phyloP scores from a whole-genome alignment of 2,888 invertebrate genomes.

The Campopleginae sp. region DNA sequence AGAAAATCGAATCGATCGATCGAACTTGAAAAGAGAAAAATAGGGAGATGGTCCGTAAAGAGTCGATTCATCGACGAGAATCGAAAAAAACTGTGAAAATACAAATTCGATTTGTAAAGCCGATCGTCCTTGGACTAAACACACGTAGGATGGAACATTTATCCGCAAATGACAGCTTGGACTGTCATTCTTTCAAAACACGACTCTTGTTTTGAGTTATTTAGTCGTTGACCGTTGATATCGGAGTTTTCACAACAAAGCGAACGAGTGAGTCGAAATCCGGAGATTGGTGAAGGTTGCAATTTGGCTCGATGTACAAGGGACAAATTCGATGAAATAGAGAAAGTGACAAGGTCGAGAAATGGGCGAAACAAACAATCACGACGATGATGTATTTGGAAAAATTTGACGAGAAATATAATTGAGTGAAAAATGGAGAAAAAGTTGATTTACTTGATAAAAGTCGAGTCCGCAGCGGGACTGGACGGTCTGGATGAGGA shows the following conservation, averaged over 20 bases:
- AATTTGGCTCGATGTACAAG: not conserved
- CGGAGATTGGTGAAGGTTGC: not conserved
- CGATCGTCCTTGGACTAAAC: not conserved
- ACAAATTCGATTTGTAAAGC: not conserved
- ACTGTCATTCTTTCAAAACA: not conserved
- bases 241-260: not conserved
- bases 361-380: not conserved
- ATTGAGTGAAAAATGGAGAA: not conserved
- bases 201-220: not conserved
- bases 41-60: no score
- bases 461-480: constrained; percentile 82
- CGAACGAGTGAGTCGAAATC: not conserved
- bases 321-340: not conserved
- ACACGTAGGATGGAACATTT: not conserved
- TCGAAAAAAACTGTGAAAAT: no score
- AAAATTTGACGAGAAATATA: not conserved
- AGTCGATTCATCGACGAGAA: not conserved
- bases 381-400: not conserved
- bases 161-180: not conserved
- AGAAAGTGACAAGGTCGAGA: no score
- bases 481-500: constrained; percentile 83
- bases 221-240: not conserved
- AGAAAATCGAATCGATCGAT: not conserved
- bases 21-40: not conserved
- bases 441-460: constrained; percentile 78